These are phyloP conservation scores for Chlorops oryzae DNA, from an alignment of 1,140 invertebrate species.

Conservation along the genomic window DNA sequence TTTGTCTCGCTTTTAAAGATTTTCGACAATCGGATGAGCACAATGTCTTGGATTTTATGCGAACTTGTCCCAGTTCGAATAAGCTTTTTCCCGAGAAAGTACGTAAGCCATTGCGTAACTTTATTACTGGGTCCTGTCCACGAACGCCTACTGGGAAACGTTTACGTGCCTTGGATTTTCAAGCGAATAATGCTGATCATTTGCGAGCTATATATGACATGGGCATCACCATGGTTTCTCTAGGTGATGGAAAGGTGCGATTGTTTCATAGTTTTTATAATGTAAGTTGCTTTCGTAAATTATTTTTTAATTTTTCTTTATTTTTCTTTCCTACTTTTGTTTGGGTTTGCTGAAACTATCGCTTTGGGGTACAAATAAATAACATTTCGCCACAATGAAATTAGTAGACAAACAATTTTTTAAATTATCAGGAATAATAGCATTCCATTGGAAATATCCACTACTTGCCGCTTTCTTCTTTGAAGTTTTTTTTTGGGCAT, in stretches of 20 bases:
- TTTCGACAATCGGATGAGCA: constrained; percentile 51
- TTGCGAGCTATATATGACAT: constrained; percentile 80
- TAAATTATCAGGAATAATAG: no score
- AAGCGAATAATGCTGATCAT: constrained; percentile 84
- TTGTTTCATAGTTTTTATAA: constrained; percentile 79
- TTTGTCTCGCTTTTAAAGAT: constrained; percentile 19
- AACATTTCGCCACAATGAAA: no score
- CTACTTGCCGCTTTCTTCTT: no score
- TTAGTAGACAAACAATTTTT: no score
- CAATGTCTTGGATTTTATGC: constrained; percentile 61
- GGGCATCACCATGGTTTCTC: constrained; percentile 87
- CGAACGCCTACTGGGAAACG: constrained; percentile 54
- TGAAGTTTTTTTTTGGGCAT: no score
- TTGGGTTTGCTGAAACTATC: no score
- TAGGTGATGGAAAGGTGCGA: constrained; percentile 85
- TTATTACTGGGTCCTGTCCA: constrained; percentile 77
- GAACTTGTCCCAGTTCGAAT: constrained; percentile 80
- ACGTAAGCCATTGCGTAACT: constrained; percentile 71
- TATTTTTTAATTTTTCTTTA: constrained; percentile 3
- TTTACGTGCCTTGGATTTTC: constrained; percentile 68
- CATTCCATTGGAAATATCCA: no score
- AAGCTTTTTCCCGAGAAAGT: constrained; percentile 75
- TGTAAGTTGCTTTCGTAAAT: constrained; percentile 52
- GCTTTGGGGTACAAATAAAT: no score
- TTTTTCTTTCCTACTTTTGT: no score